Evolutionary conservation across 2,888 invertebrate genomes (phyloP).

Genomic region (Chymomyza procnemis): DNA sequence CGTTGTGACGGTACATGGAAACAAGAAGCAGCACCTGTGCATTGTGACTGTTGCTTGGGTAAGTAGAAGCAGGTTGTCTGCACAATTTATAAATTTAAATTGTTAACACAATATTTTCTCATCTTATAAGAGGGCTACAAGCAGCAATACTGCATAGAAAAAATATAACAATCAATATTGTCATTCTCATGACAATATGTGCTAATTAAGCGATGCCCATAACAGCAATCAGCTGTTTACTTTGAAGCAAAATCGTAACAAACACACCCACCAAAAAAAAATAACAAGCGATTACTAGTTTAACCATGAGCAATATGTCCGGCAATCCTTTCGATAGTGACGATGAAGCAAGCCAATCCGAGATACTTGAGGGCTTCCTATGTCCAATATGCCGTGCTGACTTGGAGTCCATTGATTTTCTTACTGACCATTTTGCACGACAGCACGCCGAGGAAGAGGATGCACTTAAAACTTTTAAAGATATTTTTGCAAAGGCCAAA

Average conservation of each 20-base stretch:
- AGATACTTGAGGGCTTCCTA: conserved; percentile 93
- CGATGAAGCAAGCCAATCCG: conserved; percentile 74
- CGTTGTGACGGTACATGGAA: background rate
- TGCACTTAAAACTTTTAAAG: conserved; percentile 88
- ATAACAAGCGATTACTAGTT: background rate
- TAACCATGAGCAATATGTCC: conserved; percentile 36
- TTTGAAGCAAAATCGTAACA: background rate
- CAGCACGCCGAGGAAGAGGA: conserved; percentile 93
- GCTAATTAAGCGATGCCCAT: background rate
- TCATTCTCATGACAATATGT: background rate
- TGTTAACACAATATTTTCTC: background rate
- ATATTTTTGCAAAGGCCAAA: conserved; percentile 93
- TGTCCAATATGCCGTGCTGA: conserved; percentile 97
- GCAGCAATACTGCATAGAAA: background rate
- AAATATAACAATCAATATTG: background rate
- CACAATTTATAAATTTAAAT: background rate
- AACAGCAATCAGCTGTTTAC: background rate
- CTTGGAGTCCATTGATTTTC: conserved; percentile 88
- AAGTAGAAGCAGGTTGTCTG: background rate
- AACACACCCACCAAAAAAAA: conserved; percentile 6
- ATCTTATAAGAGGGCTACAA: background rate
- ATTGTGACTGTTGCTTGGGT: background rate
- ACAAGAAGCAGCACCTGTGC: background rate
- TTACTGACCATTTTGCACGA: conserved; percentile 93
- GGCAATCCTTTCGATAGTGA: conserved; percentile 74